Base-by-base conservation (phyloP, 2,888 invertebrate genomes). In the Dorcus hopei region DNA sequence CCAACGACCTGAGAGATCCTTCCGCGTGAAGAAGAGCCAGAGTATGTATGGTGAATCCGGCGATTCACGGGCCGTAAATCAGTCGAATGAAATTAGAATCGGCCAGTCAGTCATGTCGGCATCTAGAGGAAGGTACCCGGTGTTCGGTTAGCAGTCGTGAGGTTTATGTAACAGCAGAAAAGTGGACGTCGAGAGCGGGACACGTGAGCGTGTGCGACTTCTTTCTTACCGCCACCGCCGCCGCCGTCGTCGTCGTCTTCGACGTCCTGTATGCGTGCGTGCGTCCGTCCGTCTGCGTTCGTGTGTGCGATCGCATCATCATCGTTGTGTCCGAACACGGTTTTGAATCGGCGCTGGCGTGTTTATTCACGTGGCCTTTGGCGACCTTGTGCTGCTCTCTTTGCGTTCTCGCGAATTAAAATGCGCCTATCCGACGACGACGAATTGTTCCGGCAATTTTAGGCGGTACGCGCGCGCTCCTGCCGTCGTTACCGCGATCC, bases 91-190 rank as follows among this genome's bases (percentile, higher is more conserved):
- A 61, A 60, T 63, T 61, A 61, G 64, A 62, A 57, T 56, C 61
- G 56, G 62, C 52, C 58, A 60, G 54, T 59, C 64, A 64, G 64
- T 62, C 61, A 62, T 61, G 60, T 54, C 57, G 59, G 59, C 58
- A 55, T 56, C 63, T 57, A 54, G 55, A 49, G 53, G 57, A 61
- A 62, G 61, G 61, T 61, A 53, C 14, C 26, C 26, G 26, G 26
- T 42, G 19, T 19, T 40, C 40, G 23, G 26, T 33, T 42, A 49
- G 16, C 47, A 49, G 43, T 33, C 45, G 16, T 38, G 53, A 54
- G 47, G 53, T 54, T 54, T 47, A 54, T 38, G 53, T 47, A 47
- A 47, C 33, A 54, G 53, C 38, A 52, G 16, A 38, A 40, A 48
- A 54, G 48, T 40, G 49, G 54, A 54, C 48, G 54, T 48, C 48